Conservation (phyloP, 2,797 vertebrate species). For the Syngnathus acus region DNA sequence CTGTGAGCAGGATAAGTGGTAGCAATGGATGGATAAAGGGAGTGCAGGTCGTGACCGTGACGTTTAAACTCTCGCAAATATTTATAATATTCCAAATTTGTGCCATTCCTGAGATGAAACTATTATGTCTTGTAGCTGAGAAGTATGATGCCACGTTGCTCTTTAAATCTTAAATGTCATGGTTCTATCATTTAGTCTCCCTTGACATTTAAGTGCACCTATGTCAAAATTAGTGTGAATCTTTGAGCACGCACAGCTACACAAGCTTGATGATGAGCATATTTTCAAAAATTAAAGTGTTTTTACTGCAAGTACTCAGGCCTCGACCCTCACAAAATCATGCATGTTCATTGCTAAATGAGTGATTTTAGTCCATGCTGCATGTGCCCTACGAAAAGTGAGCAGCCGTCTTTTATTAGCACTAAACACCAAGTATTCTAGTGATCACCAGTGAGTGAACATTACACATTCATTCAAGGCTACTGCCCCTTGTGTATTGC, state of each 20-base stretch:
- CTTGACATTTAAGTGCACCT: neutral
- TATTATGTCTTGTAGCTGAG: neutral
- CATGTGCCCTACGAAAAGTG: too few relatives aligned
- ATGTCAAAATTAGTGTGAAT: neutral
- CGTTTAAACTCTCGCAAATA: neutral
- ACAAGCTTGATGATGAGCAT: neutral
- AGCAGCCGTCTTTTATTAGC: too few relatives aligned
- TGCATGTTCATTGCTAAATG: neutral
- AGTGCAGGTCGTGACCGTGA: neutral
- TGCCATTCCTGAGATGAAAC: neutral
- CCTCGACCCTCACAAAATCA: neutral
- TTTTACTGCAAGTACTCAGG: neutral
- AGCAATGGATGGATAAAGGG: neutral
- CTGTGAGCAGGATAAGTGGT: neutral
- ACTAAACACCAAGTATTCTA: constrained; percentile 13
- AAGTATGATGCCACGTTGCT: neutral
- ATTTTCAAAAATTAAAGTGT: neutral
- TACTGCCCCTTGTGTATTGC: neutral
- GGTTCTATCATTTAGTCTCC: neutral
- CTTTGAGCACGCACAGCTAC: neutral
- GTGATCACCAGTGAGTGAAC: constrained; percentile 16
- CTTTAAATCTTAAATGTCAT: neutral
- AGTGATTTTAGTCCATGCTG: neutral
- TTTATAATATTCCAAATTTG: neutral
- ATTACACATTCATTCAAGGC: constrained; percentile 13